phyloP scores from a whole-genome alignment of 2,797 vertebrate genomes.

The Syngnathus rostellatus region DNA sequence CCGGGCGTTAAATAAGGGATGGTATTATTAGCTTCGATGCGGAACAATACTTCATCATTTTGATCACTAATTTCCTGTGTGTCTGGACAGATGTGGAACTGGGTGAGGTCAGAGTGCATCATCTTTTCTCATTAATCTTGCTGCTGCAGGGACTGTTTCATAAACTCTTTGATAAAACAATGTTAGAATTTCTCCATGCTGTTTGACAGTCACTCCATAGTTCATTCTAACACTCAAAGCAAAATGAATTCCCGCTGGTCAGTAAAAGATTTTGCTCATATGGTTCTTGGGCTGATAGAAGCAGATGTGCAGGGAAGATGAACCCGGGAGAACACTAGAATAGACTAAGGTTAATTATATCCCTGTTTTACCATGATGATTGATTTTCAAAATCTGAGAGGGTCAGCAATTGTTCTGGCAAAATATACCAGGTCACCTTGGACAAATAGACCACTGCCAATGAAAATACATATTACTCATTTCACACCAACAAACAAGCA shows the following conservation, averaged over 20 bases:
- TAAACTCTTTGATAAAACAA: background rate
- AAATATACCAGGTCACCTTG: constrained; percentile 3
- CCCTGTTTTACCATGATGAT: background rate
- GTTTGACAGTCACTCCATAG: background rate
- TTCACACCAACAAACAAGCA: background rate
- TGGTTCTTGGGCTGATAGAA: background rate
- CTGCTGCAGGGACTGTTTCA: constrained; percentile 2
- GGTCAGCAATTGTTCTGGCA: background rate
- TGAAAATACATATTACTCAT: background rate
- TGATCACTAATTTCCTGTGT: constrained; percentile 34
- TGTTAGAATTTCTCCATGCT: background rate
- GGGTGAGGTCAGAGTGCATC: constrained; percentile 24
- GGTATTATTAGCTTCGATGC: constrained; percentile 18
- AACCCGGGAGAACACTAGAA: constrained; percentile 1
- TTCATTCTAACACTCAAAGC: background rate
- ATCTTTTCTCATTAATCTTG: constrained; percentile 35
- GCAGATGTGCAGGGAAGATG: constrained; percentile 3
- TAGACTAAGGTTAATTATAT: background rate
- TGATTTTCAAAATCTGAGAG: constrained; percentile 2
- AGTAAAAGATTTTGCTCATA: background rate
- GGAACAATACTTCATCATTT: constrained; percentile 8
- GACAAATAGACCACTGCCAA: background rate
- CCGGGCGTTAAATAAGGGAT: background rate
- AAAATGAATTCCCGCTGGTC: background rate
- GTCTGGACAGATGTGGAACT: constrained; percentile 32